phyloP scores from a whole-genome alignment of 2,797 vertebrate species.

The Neoniphon sammara region DNA sequence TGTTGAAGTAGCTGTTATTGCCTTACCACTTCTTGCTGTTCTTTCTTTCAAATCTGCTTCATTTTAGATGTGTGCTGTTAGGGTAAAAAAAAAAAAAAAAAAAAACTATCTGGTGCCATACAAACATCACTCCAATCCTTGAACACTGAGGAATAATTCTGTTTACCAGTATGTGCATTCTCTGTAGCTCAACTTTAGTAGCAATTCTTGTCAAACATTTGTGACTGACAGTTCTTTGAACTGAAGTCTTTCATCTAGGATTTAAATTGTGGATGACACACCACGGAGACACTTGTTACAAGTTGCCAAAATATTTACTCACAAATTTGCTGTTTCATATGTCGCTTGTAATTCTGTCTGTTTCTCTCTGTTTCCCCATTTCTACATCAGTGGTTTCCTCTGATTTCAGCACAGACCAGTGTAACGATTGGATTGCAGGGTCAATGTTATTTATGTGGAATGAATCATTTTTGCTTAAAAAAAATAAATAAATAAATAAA shows the following conservation, averaged over 20 bases:
- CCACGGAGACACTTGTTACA: conserved; percentile 44
- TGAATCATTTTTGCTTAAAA: neutral
- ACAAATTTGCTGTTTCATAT: conserved; percentile 2
- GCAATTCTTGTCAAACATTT: conserved; percentile 51
- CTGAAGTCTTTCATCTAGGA: conserved; percentile 65
- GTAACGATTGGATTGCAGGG: neutral
- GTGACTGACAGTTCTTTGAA: conserved; percentile 59
- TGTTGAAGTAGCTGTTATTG: conserved; percentile 6
- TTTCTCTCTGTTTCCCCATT: neutral
- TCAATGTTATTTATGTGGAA: neutral
- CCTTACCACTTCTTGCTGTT: neutral
- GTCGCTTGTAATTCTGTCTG: neutral
- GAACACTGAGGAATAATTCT: conserved; percentile 17
- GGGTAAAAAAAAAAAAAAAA: too few species aligned
- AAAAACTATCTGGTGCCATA: conserved; percentile 2
- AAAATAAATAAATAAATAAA: neutral
- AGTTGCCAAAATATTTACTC: conserved; percentile 58
- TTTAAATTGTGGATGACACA: conserved; percentile 62
- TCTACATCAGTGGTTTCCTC: neutral
- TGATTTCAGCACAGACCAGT: neutral
- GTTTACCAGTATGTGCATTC: conserved; percentile 35
- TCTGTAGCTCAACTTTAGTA: conserved; percentile 20
- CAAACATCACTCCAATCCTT: neutral
- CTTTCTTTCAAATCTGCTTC: neutral
- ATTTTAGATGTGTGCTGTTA: neutral